phyloP scores from a whole-genome alignment of 1,140 invertebrate species.

The Gryllus bimaculatus region DNA sequence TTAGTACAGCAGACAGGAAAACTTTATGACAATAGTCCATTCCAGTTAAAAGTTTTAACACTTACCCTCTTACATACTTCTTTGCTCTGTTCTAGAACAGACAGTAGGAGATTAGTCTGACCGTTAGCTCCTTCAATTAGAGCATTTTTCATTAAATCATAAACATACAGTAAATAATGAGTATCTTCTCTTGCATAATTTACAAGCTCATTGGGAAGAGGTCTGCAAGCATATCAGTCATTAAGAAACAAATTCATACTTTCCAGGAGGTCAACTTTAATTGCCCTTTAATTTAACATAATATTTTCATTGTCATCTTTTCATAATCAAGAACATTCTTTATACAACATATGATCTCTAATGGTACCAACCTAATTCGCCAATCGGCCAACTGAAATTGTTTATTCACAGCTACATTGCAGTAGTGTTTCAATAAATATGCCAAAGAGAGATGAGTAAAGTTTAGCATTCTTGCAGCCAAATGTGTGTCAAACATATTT shows the following conservation, averaged over 20 bases:
- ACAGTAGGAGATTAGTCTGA: slow-evolving; percentile 55
- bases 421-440: slow-evolving; percentile 70
- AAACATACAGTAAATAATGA: slow-evolving; percentile 90
- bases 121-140: slow-evolving; percentile 61
- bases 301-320: no score
- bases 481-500: slow-evolving; percentile 94
- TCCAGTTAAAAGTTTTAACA: slow-evolving; percentile 12
- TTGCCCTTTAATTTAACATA: no score
- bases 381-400: slow-evolving; percentile 91
- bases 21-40: neutral
- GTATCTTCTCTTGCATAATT: slow-evolving; percentile 91
- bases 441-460: slow-evolving; percentile 65
- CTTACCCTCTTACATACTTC: slow-evolving; percentile 55
- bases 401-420: slow-evolving; percentile 74
- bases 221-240: slow-evolving; percentile 40
- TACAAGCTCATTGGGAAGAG: slow-evolving; percentile 72
- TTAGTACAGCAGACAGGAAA: neutral
- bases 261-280: no score
- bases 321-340: no score
- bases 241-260: no score
- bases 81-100: slow-evolving; percentile 60
- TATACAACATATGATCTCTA: neutral
- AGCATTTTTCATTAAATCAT: slow-evolving; percentile 69
- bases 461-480: slow-evolving; percentile 70
- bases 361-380: slow-evolving; percentile 60